Percentiles rank a stretch among this genome's conserved stretches.
Evolutionary conservation across 2,888 invertebrate genomes (phyloP).

Genomic region (Limenitis camilla): DNA sequence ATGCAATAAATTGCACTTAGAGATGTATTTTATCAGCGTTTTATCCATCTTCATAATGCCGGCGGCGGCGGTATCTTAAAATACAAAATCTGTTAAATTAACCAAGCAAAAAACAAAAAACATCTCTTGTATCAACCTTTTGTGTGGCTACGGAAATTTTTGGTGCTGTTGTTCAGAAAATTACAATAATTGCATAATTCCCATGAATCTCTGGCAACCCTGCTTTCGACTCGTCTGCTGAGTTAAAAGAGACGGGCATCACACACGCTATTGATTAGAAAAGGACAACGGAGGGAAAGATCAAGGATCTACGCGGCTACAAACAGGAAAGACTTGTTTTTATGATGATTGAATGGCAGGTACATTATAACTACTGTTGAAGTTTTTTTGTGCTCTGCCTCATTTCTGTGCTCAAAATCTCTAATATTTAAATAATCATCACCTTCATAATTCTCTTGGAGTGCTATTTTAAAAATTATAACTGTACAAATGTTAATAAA

Average conservation of each 20-base stretch:
- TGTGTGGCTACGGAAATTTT: too few relatives aligned
- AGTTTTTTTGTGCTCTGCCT: neutral
- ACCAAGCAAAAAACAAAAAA: too few relatives aligned
- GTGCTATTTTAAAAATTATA: too few relatives aligned
- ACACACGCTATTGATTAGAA: slow-evolving; percentile 18
- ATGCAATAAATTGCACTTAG: too few relatives aligned
- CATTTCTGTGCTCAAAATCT: neutral
- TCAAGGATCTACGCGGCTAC: slow-evolving; percentile 18
- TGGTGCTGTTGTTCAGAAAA: neutral
- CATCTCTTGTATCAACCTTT: too few relatives aligned
- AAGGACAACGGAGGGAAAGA: slow-evolving; percentile 22
- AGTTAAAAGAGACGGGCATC: slow-evolving; percentile 26
- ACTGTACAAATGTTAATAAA: too few relatives aligned
- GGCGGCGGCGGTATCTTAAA: too few relatives aligned
- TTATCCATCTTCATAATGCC: too few relatives aligned
- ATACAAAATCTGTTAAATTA: too few relatives aligned
- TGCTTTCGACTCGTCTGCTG: slow-evolving; percentile 30
- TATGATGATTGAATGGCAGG: slow-evolving; percentile 16
- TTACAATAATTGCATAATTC: neutral
- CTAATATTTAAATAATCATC: too few relatives aligned
- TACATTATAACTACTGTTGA: slow-evolving; percentile 7
- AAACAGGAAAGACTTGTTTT: slow-evolving; percentile 19
- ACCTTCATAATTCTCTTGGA: too few relatives aligned
- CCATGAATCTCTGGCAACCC: neutral
- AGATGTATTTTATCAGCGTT: neutral